Base-by-base conservation (phyloP, 2,113 vertebrate species). In the Mus musculus region DNA sequence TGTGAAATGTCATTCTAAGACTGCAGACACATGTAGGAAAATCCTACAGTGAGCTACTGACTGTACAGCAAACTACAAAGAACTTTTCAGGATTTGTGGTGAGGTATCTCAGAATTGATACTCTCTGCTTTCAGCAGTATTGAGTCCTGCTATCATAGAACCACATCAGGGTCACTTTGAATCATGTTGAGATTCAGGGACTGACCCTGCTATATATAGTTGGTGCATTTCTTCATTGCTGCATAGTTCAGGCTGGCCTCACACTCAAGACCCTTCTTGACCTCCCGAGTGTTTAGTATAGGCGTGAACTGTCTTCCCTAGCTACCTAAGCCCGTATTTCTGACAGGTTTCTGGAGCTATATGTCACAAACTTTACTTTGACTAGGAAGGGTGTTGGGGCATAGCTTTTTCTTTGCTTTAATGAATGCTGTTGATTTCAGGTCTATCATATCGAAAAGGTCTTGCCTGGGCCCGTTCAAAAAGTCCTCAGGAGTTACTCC, bases 371-470 rank as follows among this genome's bases (percentile, higher is more conserved):
- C 46, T 90, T 56, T 2, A 39, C 42, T 92, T 88, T 59, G 33
- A 88, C 36, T 56, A 24, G n/a, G 0, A 30, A 1, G 16, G 26
- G 3, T 0, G 1, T 49, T 24, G 3, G 5, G 10, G 17, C 11
- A 13, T 9, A 54, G 16, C 22, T 14, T 16, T 82, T 73, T 84
- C 54, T 72, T 82, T 96, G 39, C 73, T 73, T 89, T 88, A 91
- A 86, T 71, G 75, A 42, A 90, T 91, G 63, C 17, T 85, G 0
- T 95, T 14, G 72, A 0, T 94, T 56, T 98, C 97, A 99, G 99
- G 99, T 96, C 98, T 99, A 97, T 99, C 99, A 0, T 99, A 99
- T 97, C 99, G 99, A 56, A 99, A 99, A 97, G 99, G 99, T 54
- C 98, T 99, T 39, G 97, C 98, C 0, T 99, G 99, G 99, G 98